A percentile compares a stretch with the other conserved stretches of the same genome.
Evolutionary conservation across 2,888 invertebrate species (phyloP).

Genomic region (Portevinia maculata): DNA sequence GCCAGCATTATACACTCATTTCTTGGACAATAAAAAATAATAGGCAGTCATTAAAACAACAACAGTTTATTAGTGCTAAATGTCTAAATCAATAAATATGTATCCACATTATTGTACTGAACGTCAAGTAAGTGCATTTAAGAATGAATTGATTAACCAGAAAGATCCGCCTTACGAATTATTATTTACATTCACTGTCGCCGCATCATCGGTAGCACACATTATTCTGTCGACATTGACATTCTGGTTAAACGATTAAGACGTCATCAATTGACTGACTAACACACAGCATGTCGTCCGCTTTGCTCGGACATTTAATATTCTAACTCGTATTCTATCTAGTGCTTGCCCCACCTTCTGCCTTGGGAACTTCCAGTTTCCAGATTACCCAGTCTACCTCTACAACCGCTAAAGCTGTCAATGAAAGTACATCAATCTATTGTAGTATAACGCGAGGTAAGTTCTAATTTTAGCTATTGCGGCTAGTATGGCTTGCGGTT

Average conservation of each 20-base stretch:
- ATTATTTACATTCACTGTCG: background rate
- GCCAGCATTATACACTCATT: too few relatives aligned
- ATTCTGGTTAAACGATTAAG: background rate
- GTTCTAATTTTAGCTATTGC: constrained; percentile 68
- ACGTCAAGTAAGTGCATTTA: background rate
- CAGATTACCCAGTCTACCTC: constrained; percentile 28
- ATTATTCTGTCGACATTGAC: background rate
- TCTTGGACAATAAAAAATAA: too few relatives aligned
- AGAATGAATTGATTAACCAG: background rate
- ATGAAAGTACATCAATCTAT: background rate
- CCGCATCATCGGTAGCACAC: background rate
- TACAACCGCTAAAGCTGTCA: background rate
- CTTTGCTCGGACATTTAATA: background rate
- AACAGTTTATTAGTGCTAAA: too few relatives aligned
- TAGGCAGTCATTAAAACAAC: too few relatives aligned
- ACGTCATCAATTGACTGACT: background rate
- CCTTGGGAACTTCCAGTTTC: constrained; percentile 52
- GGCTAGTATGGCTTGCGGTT: constrained; percentile 12
- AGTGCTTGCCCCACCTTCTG: background rate
- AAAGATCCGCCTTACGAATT: background rate
- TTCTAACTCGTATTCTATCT: constrained; percentile 13
- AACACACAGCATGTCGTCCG: background rate
- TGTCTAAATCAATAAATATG: too few relatives aligned
- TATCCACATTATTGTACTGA: background rate
- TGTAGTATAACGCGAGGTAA: constrained; percentile 44